phyloP scores from a whole-genome alignment of 2,113 vertebrate genomes.

The Paradoxurus hermaphroditus region DNA sequence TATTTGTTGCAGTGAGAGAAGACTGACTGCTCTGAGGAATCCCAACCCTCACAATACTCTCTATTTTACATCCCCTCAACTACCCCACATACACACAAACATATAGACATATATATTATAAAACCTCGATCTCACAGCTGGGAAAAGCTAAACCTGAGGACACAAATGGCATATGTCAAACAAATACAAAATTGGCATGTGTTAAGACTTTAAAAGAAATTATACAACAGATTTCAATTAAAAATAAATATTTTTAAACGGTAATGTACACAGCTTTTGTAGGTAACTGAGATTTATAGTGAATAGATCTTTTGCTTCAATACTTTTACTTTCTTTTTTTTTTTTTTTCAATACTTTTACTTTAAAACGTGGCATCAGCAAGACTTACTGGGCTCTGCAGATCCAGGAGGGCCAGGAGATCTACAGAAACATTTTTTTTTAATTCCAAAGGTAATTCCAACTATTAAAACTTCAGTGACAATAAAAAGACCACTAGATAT shows the following conservation, averaged over 20 bases:
- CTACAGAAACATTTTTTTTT: not conserved
- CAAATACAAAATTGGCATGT: slow-evolving; percentile 20
- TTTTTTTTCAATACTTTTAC: not conserved
- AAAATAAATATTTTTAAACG: not conserved
- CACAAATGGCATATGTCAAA: slow-evolving; percentile 10
- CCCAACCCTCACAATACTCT: slow-evolving; percentile 4
- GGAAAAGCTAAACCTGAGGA: not conserved
- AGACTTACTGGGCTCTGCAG: not conserved
- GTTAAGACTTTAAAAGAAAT: slow-evolving; percentile 28
- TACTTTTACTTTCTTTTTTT: slow-evolving; percentile 1
- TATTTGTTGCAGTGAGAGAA: not conserved
- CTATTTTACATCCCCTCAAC: not conserved
- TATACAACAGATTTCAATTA: not conserved
- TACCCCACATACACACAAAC: not conserved
- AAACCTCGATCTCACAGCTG: slow-evolving; percentile 1
- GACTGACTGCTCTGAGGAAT: slow-evolving; percentile 1
- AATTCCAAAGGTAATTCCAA: not conserved
- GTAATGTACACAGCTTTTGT: not conserved
- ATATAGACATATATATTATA: not conserved
- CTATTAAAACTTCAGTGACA: not conserved
- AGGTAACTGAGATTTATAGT: not conserved
- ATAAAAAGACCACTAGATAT: not conserved
- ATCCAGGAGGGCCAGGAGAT: not conserved
- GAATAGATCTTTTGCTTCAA: not conserved
- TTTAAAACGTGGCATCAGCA: slow-evolving; percentile 26